Evolutionary conservation across 1,140 invertebrate species (phyloP), one percentile per base, ranked within the genome.

Genomic region (Chlorops oryzae): DNA sequence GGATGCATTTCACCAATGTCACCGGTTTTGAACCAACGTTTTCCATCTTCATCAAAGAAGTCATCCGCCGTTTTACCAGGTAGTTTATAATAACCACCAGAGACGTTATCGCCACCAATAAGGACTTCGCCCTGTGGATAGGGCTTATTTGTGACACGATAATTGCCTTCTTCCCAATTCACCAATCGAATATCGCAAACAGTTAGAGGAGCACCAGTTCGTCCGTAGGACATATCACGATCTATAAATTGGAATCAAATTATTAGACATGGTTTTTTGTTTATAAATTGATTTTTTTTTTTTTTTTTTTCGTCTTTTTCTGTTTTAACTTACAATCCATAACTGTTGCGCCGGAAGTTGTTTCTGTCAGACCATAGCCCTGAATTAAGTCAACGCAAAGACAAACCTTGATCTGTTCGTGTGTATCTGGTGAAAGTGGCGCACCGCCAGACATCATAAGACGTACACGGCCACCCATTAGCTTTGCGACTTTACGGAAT

Each of bases 291-390:
- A n/a, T n/a, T n/a, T n/a, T n/a, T n/a, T n/a, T n/a, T n/a, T n/a
- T n/a, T n/a, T n/a, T n/a, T n/a, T n/a, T n/a, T n/a, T n/a, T n/a
- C n/a, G n/a, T n/a, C n/a, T n/a, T n/a, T n/a, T n/a, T n/a, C n/a
- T n/a, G n/a, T n/a, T n/a, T 6, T 17, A 13, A 79, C 78, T 75
- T 76, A 85, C 85, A 74, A 69, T 93, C 86, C 81, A 91, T 88
- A 46, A 96, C 86, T 15, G 91, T 88, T 22, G 90, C 92, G 63
- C 88, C 92, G 3, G 92, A 95, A 58, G 88, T 89, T 9, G 94
- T 97, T 80, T 99, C 96, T 2, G 96, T 99, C 27, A 98, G 81
- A 6, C 96, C 96, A 76, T 99, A 99, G 39, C 96, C 96, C 70
- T 96, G 92, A 41, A 90, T 82, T 20, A 98, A 82, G 38, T 86